Conservation (phyloP, 2,888 invertebrate genomes). For the Pharmacophagus antenor region DNA sequence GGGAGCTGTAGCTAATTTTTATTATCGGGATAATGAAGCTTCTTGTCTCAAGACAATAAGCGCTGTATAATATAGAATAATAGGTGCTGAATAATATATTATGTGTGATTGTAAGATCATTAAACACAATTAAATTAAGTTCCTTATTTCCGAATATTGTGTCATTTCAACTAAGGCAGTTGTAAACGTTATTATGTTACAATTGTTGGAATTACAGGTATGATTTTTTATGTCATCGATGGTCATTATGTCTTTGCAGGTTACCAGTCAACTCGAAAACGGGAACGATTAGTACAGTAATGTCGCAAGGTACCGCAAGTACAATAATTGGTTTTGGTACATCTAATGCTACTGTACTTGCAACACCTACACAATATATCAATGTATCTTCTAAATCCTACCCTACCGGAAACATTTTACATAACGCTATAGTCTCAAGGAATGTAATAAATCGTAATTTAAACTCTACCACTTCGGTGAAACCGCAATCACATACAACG, state of each 20-base stretch:
- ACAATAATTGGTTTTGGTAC: slow-evolving; percentile 74
- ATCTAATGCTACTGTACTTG: slow-evolving; percentile 63
- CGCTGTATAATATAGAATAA: too few relatives aligned
- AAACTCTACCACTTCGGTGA: slow-evolving; percentile 55
- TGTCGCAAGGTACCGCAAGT: slow-evolving; percentile 75
- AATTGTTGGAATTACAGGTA: too few relatives aligned
- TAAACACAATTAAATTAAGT: too few relatives aligned
- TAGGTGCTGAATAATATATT: too few relatives aligned
- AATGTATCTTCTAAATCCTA: slow-evolving; percentile 74
- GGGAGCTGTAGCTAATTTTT: too few relatives aligned
- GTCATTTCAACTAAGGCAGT: too few relatives aligned
- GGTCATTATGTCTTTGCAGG: slow-evolving; percentile 44
- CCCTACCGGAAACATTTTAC: slow-evolving; percentile 75
- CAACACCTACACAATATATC: slow-evolving; percentile 68
- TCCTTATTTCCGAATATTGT: too few relatives aligned
- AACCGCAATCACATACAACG: slow-evolving; percentile 59
- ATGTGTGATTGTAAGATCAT: too few relatives aligned
- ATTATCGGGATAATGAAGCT: too few relatives aligned
- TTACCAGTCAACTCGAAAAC: slow-evolving; percentile 71
- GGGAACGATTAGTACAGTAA: slow-evolving; percentile 71
- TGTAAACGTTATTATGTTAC: too few relatives aligned
- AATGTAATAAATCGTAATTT: slow-evolving; percentile 65
- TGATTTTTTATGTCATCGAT: too few relatives aligned
- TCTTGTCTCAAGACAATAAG: too few relatives aligned
- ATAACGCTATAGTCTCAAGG: slow-evolving; percentile 75